Evolutionary conservation across 1,140 invertebrate genomes (phyloP), one percentile per base, ranked within the genome.

Genomic region (Scaptomyza graminum): DNA sequence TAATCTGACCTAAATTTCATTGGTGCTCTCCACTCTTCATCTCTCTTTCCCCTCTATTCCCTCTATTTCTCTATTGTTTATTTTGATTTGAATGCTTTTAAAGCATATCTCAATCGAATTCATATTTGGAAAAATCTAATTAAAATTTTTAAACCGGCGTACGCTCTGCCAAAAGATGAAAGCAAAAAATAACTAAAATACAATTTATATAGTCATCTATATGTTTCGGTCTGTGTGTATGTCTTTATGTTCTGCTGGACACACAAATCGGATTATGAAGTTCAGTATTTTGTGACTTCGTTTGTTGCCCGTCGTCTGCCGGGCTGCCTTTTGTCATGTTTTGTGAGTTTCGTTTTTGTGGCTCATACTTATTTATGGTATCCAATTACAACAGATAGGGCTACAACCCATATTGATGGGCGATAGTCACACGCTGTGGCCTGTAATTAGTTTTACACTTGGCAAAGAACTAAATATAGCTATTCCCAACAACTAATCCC

Each of bases 241-340:
- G 15, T 34, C 22, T 34, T 57, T 39, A 66, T 66, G 63, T 60
- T 65, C 64, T 63, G 65, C 64, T 63, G 65, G 67, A 52, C 79
- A 76, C 74, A 60, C 64, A 87, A 81, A 88, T 75, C 79, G 82
- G 82, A 87, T 87, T 87, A 88, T 87, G 25, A 57, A 16, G 55
- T 57, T 31, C 1, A 7, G 1, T 7, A 43, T 18, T 47, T 22
- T 47, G 8, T 47, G 4, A 22, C 11, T 47, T 16, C 57, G 57
- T 70, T 79, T 64, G 54, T 70, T 57, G 59, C 62, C 62, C 47
- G 56, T 44, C 55, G 31, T 41, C 71, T 76, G 64, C 56, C n/a
- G n/a, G 16, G 50, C 16, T 50, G 44, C 13, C 44, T 71, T 71
- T 65, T 55, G 71, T 59, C 72, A 57, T 63, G 52, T 70, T 70